phyloP scores from a whole-genome alignment of 2,888 invertebrate genomes.

The Amphipoea oculea region DNA sequence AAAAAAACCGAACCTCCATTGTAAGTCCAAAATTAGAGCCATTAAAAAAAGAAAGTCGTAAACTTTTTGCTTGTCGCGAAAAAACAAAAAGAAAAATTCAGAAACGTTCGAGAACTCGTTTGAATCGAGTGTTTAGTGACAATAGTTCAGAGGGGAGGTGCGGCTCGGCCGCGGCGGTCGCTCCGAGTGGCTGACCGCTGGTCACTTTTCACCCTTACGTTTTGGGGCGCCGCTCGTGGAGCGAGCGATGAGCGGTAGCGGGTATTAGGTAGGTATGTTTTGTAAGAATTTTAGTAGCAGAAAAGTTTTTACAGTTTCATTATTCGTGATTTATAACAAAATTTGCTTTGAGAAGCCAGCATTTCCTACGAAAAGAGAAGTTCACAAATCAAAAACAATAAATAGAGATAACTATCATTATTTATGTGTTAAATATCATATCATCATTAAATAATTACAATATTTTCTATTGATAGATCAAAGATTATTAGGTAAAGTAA shows the following conservation, averaged over 20 bases:
- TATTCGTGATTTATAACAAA: neutral
- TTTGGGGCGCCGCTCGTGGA: slow-evolving; percentile 45
- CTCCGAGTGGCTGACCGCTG: slow-evolving; percentile 62
- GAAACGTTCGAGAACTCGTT: slow-evolving; percentile 36
- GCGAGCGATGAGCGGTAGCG: slow-evolving; percentile 28
- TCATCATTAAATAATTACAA: neutral
- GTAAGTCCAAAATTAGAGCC: neutral
- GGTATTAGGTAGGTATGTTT: neutral
- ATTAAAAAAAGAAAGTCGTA: neutral
- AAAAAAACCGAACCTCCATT: slow-evolving; percentile 17
- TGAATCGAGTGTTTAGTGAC: slow-evolving; percentile 25
- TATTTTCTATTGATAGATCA: neutral
- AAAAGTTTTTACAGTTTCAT: neutral
- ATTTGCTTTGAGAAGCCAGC: neutral
- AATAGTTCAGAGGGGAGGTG: slow-evolving; percentile 49
- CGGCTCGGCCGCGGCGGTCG: slow-evolving; percentile 55
- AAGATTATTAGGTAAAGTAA: too few species aligned
- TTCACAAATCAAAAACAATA: neutral
- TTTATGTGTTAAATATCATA: too few species aligned
- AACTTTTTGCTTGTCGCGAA: slow-evolving; percentile 5
- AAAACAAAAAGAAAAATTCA: slow-evolving; percentile 31
- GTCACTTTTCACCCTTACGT: slow-evolving; percentile 63
- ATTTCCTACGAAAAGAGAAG: too few species aligned
- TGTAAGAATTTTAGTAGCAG: neutral
- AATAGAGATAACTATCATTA: neutral